These are phyloP conservation scores for Glyptemys insculpta DNA, from an alignment of 2,797 vertebrate genomes.

Conservation along the genomic window DNA sequence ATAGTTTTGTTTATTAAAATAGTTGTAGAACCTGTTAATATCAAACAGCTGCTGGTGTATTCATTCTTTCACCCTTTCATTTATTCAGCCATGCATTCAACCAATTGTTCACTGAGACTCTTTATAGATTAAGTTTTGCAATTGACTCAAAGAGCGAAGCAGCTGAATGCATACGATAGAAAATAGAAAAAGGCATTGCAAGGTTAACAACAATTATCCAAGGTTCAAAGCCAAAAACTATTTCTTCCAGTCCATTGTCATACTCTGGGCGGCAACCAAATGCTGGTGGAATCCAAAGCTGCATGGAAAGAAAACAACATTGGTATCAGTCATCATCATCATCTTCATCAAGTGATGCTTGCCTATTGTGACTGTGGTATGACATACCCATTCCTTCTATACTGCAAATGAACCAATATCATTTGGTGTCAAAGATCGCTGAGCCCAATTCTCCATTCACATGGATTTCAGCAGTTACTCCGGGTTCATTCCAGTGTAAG, in stretches of 20 bases:
- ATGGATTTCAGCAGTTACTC: neutral
- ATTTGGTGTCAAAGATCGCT: neutral
- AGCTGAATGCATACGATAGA: conserved; percentile 98
- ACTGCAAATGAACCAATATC: neutral
- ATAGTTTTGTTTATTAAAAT: neutral
- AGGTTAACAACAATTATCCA: conserved; percentile 98
- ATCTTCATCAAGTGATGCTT: neutral
- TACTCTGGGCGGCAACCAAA: conserved; percentile 97
- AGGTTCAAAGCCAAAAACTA: conserved; percentile 92
- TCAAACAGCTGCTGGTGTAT: conserved; percentile 30
- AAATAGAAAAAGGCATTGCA: conserved; percentile 95
- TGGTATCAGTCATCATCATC: conserved; percentile 33
- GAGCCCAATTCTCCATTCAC: neutral
- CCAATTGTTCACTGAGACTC: conserved; percentile 34
- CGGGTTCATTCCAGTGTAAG: neutral
- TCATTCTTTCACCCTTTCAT: neutral
- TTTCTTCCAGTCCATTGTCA: conserved; percentile 93
- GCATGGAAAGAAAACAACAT: conserved; percentile 33
- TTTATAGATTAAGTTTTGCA: conserved; percentile 79
- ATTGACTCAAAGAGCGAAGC: conserved; percentile 96
- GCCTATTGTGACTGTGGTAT: conserved; percentile 3
- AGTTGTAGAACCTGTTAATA: conserved; percentile 23
- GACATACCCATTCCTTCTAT: accelerated
- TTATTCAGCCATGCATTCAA: conserved; percentile 44
- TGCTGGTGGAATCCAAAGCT: conserved; percentile 97